Conservation (phyloP, 2,113 vertebrate species). For the Cyanoderma ruficeps region DNA sequence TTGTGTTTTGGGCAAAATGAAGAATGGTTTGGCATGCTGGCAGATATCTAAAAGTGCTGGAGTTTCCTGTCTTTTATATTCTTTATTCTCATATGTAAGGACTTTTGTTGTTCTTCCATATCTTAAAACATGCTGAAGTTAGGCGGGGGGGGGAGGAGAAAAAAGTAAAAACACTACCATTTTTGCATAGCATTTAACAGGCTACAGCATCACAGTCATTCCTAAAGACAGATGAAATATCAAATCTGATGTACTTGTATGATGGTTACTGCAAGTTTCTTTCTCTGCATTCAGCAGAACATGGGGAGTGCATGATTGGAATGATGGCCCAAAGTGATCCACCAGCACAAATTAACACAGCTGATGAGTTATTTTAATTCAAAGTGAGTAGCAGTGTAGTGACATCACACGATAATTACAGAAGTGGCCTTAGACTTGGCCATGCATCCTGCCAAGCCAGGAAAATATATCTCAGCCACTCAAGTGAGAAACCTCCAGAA, state of each 20-base stretch:
- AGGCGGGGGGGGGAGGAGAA: neutral
- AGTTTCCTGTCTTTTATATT: neutral
- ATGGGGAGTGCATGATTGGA: neutral
- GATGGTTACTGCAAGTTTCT: neutral
- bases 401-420: neutral
- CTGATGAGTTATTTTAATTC: neutral
- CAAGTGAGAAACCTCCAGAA: neutral
- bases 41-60: neutral
- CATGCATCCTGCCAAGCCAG: neutral
- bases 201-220: neutral
- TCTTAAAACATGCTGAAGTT: neutral
- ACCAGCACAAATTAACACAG: slow-evolving; percentile 14
- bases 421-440: neutral
- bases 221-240: neutral
- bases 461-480: neutral
- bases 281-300: neutral
- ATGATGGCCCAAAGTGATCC: neutral
- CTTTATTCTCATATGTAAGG: neutral
- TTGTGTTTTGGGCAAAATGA: neutral
- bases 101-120: neutral
- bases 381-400: neutral
- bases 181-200: neutral
- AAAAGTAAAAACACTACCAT: neutral
- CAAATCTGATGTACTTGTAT: neutral
- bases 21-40: neutral